Conservation (phyloP, 2,888 invertebrate species). For the Trachelus stipa region DNA sequence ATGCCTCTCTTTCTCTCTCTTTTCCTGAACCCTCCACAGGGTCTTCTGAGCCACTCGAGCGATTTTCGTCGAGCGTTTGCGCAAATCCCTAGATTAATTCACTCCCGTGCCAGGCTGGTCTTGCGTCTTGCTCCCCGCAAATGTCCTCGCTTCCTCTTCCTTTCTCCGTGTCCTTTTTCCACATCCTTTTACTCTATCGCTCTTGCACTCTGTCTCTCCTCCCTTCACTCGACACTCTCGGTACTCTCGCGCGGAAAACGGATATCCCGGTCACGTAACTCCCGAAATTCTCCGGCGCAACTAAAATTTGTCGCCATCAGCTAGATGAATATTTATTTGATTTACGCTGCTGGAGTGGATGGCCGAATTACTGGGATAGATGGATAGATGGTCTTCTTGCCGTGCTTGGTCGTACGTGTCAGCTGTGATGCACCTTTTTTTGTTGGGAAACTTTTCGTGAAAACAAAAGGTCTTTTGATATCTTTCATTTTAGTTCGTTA, state of each 20-base stretch:
- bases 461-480: neutral
- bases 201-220: neutral
- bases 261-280: slow-evolving; percentile 53
- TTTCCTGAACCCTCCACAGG: neutral
- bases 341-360: slow-evolving; percentile 23
- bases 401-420: neutral
- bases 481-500: neutral
- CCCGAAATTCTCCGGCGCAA: slow-evolving; percentile 46
- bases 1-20: neutral
- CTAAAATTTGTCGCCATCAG: slow-evolving; percentile 50
- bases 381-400: neutral
- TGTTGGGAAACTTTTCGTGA: neutral
- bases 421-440: neutral
- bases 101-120: neutral
- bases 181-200: neutral
- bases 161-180: neutral
- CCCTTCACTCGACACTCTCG: neutral
- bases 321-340: slow-evolving; percentile 45
- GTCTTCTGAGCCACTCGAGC: neutral
- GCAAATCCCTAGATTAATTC: neutral
- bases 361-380: neutral
- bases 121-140: neutral
- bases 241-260: neutral
- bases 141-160: neutral
- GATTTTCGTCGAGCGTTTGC: neutral